Evolutionary conservation across 2,113 vertebrate species (phyloP).

Genomic region (Lasiurus borealis): DNA sequence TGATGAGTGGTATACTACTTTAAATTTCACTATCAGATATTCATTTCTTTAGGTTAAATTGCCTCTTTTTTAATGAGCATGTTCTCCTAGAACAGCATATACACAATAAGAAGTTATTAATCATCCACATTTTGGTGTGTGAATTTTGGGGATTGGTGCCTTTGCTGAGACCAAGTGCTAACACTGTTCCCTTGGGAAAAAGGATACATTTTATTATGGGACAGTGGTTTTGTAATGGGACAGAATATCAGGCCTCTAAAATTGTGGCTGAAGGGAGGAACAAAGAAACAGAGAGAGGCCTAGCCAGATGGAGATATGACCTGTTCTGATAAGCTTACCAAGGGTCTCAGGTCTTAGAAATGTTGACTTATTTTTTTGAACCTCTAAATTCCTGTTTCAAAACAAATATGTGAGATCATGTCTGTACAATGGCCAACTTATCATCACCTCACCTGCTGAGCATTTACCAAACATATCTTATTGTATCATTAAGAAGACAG

Average conservation of each 20-base stretch:
- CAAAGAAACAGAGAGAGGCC: background rate
- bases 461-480: background rate
- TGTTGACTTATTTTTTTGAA: background rate
- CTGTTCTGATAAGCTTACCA: background rate
- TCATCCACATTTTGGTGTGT: background rate
- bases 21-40: constrained; percentile 9
- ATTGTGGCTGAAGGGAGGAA: background rate
- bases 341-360: background rate
- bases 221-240: background rate
- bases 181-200: background rate
- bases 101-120: background rate
- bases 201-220: background rate
- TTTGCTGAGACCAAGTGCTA: background rate
- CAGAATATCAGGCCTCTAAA: background rate
- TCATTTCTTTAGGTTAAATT: background rate
- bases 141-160: background rate
- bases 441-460: background rate
- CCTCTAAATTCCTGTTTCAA: background rate
- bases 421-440: background rate
- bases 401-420: background rate
- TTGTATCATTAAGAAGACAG: background rate
- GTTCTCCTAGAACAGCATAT: background rate
- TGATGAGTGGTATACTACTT: background rate
- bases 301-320: background rate
- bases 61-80: background rate